Percentiles rank a stretch among this genome's conserved stretches.
Evolutionary conservation across 2,888 invertebrate species (phyloP).

Genomic region (Ormyrus rosae): DNA sequence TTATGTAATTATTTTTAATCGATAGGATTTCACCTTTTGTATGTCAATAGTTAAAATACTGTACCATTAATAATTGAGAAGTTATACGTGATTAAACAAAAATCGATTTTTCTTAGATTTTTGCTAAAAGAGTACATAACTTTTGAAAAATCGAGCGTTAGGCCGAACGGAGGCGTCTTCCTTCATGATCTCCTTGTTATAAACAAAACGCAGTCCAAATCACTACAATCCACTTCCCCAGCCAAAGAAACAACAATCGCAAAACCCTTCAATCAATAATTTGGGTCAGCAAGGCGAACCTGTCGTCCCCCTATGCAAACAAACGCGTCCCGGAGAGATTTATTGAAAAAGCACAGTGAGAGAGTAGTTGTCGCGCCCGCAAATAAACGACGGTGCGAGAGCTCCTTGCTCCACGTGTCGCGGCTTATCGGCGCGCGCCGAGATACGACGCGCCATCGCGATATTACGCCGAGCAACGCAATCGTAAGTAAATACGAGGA

Average conservation of each 20-base stretch:
- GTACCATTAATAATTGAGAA: too few species aligned
- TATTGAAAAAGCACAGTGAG: slow-evolving; percentile 2
- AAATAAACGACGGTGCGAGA: neutral
- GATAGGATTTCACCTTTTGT: too few species aligned
- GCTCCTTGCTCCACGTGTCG: slow-evolving; percentile 30
- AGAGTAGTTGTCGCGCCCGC: neutral
- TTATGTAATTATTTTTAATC: too few species aligned
- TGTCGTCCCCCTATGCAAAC: neutral
- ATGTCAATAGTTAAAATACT: too few species aligned
- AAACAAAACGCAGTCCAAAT: too few species aligned
- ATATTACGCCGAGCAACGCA: slow-evolving; percentile 24
- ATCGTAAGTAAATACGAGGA: slow-evolving; percentile 15
- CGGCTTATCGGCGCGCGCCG: neutral
- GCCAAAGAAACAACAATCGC: neutral
- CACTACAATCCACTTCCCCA: too few species aligned
- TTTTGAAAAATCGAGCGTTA: too few species aligned
- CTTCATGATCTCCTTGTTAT: too few species aligned
- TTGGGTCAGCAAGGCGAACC: neutral
- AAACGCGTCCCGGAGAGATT: neutral
- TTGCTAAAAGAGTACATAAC: too few species aligned
- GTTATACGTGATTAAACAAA: too few species aligned
- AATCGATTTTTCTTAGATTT: too few species aligned
- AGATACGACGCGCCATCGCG: slow-evolving; percentile 27
- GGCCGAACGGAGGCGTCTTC: too few species aligned
- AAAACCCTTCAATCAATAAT: neutral